A percentile compares a stretch with the other conserved stretches of the same genome.
Conservation (phyloP, 2,113 vertebrate species). For the Struthio camelus region DNA sequence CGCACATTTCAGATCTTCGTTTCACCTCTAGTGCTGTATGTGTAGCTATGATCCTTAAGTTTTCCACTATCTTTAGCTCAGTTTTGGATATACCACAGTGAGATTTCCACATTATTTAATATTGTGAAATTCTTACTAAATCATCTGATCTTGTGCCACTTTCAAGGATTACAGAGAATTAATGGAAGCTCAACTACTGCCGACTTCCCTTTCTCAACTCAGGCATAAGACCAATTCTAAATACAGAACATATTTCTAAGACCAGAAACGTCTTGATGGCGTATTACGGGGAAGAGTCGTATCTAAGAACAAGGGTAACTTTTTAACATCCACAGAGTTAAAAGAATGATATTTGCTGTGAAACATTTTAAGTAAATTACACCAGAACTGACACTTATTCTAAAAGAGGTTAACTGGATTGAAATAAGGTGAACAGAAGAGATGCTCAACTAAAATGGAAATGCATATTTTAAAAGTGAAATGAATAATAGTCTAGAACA, state of each 20-base stretch:
- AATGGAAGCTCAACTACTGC: conserved; percentile 30
- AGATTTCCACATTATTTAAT: background rate
- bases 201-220: background rate
- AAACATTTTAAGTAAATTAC: background rate
- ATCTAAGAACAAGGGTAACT: background rate
- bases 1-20: background rate
- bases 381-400: background rate
- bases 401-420: background rate
- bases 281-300: background rate
- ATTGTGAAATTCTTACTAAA: background rate
- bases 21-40: background rate
- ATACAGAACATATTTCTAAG: background rate
- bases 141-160: background rate
- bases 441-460: background rate
- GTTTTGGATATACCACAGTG: background rate
- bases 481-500: background rate
- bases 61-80: background rate
- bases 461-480: background rate
- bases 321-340: background rate
- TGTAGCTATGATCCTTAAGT: background rate
- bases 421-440: background rate
- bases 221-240: conserved; percentile 38
- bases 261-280: background rate
- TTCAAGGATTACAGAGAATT: too few relatives aligned
- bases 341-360: background rate